Percentiles rank a stretch among this genome's conserved stretches.
phyloP scores from a whole-genome alignment of 2,113 vertebrate species.

The Marcusenius ussheri region DNA sequence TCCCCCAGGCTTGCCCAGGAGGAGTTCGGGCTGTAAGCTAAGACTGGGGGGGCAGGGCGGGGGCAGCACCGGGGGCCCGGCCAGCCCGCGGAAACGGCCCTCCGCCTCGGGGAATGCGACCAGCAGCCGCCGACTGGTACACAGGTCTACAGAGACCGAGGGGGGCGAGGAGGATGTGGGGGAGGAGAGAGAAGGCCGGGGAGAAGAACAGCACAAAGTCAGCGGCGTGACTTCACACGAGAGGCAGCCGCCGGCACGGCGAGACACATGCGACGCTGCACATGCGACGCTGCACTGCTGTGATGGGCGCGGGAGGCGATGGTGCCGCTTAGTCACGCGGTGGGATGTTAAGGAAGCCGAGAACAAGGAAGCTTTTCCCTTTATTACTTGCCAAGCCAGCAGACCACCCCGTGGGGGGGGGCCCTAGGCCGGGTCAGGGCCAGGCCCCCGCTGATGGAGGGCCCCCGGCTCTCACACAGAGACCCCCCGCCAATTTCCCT shows the following conservation, averaged over 20 bases:
- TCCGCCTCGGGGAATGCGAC: conserved; percentile 64
- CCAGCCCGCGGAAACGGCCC: conserved; percentile 60
- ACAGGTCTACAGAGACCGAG: conserved; percentile 53
- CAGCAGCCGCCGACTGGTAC: conserved; percentile 63
- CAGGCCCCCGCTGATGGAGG: conserved; percentile 18
- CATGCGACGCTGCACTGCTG: neutral
- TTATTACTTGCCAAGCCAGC: conserved; percentile 37
- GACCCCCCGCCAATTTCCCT: neutral
- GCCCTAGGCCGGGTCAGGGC: neutral
- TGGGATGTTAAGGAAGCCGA: conserved; percentile 29
- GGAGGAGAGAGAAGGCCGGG: neutral
- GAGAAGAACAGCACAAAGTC: conserved; percentile 2
- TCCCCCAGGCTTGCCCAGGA: conserved; percentile 61
- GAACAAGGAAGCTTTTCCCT: conserved; percentile 42
- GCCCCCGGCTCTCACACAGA: neutral
- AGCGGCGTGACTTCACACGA: neutral
- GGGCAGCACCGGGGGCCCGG: conserved; percentile 56
- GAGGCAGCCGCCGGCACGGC: neutral
- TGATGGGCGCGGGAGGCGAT: neutral
- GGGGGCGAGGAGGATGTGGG: conserved; percentile 11
- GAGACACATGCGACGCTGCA: neutral
- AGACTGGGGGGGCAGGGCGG: conserved; percentile 56
- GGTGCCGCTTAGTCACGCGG: neutral
- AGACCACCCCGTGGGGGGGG: conserved; percentile 22
- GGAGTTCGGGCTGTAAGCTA: conserved; percentile 63